Base-by-base conservation (phyloP, 30 jellyfish, hydroid and myxozoan genomes). In the Sanderia malayensis region DNA sequence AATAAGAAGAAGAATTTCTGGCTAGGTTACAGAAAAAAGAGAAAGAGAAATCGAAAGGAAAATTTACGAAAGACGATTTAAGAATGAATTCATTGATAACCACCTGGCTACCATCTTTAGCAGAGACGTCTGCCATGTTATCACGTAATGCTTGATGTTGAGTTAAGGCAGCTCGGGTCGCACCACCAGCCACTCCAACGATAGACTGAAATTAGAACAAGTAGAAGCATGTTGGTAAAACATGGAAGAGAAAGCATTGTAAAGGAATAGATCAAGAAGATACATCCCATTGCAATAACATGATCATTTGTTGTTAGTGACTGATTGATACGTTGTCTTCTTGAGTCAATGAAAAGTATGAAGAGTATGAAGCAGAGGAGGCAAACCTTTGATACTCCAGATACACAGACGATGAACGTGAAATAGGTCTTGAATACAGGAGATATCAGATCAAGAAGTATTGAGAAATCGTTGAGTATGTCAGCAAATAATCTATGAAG, bases 161-260 rank as follows among this genome's bases (percentile, higher is more conserved):
- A 45, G 97, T 90, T 32, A 90, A 58, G 0, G 97, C 95, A 15
- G 97, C 97, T 64, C 97, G 65, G 13, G 97, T 90, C 2, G 97
- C 97, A 15, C 97, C 97, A 49, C 97, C 97, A 44, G 97, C 95
- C 34, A 90, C 97, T 24, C 97, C 97, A 37, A 90, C 97, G n/a
- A 90, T 83, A 0, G 97, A 90, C 97, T 90, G 61, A 13, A 75
- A 77, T 29, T 11, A 18, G 58, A n/a, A n/a, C n/a, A n/a, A n/a
- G n/a, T n/a, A n/a, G n/a, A n/a, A n/a, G n/a, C n/a, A n/a, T n/a
- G n/a, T n/a, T n/a, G n/a, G n/a, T n/a, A n/a, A n/a, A n/a, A n/a
- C n/a, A n/a, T n/a, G n/a, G n/a, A n/a, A n/a, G n/a, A n/a, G n/a
- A n/a, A n/a, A n/a, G n/a, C n/a, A n/a, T n/a, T n/a, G n/a, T n/a